Conservation (phyloP, 1,140 invertebrate species). For the Zaprionus lachaisei region DNA sequence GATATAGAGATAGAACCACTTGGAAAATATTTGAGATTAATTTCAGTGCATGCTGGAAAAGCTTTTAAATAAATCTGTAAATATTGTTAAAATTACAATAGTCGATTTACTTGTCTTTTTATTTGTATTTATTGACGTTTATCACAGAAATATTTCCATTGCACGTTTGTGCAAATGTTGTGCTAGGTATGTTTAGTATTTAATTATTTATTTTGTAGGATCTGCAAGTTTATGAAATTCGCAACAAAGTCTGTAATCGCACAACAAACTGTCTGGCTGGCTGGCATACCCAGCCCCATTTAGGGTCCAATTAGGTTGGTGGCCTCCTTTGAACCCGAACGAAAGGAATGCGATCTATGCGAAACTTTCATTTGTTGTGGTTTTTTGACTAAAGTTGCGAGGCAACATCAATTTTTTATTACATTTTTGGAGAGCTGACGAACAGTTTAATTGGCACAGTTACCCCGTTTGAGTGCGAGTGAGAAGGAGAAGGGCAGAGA, state of each 20-base stretch:
- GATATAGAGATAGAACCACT: background rate
- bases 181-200: too few relatives aligned
- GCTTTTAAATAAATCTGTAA: conserved; percentile 3
- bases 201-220: too few relatives aligned
- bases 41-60: background rate
- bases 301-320: background rate
- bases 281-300: background rate
- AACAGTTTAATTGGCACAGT: conserved; percentile 21
- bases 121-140: background rate
- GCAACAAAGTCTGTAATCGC: background rate
- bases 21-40: background rate
- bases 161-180: background rate
- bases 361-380: conserved; percentile 35
- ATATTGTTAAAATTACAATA: conserved; percentile 2
- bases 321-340: conserved; percentile 4
- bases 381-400: conserved; percentile 2
- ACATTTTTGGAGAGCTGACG: conserved; percentile 11
- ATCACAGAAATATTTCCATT: background rate
- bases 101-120: background rate
- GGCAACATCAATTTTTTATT: conserved; percentile 4
- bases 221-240: background rate
- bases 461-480: background rate
- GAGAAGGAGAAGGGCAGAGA: too few relatives aligned
- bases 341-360: conserved; percentile 1
- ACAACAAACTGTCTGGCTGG: background rate